Percentiles rank a stretch among this genome's conserved stretches.
phyloP scores from a whole-genome alignment of 2,888 invertebrate species.

The Acrocyrtus sp. region DNA sequence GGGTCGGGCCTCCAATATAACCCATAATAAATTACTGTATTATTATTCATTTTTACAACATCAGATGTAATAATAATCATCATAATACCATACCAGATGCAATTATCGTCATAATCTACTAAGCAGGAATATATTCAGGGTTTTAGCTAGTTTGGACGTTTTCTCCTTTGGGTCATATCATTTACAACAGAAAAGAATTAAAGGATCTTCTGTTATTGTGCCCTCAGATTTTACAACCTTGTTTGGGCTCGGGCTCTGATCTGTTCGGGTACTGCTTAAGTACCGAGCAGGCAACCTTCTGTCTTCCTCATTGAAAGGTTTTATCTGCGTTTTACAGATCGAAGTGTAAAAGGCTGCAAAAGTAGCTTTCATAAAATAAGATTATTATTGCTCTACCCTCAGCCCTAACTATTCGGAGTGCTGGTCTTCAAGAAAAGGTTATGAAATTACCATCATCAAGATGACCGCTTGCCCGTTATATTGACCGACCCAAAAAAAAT shows the following conservation, averaged over 20 bases:
- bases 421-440: too few relatives aligned
- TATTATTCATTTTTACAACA: conserved; percentile 22
- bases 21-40: conserved; percentile 6
- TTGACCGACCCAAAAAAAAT: too few relatives aligned
- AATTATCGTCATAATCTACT: conserved; percentile 39
- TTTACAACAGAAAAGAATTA: conserved; percentile 38
- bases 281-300: too few relatives aligned
- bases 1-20: conserved; percentile 12
- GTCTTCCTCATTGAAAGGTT: too few relatives aligned
- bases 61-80: conserved; percentile 30
- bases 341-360: too few relatives aligned
- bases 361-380: too few relatives aligned
- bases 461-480: conserved; percentile 45
- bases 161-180: conserved; percentile 20
- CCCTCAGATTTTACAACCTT: conserved; percentile 41
- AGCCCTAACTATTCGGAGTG: too few relatives aligned
- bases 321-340: too few relatives aligned
- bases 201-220: conserved; percentile 40
- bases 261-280: too few relatives aligned
- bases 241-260: conserved; percentile 33
- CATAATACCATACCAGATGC: conserved; percentile 29
- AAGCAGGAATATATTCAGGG: too few relatives aligned
- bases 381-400: too few relatives aligned
- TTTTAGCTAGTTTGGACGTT: too few relatives aligned
- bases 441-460: conserved; percentile 23